A percentile compares a stretch with the other conserved stretches of the same genome.
phyloP scores from a whole-genome alignment of 2,888 invertebrate species.

The Agonopterix subpropinquella region DNA sequence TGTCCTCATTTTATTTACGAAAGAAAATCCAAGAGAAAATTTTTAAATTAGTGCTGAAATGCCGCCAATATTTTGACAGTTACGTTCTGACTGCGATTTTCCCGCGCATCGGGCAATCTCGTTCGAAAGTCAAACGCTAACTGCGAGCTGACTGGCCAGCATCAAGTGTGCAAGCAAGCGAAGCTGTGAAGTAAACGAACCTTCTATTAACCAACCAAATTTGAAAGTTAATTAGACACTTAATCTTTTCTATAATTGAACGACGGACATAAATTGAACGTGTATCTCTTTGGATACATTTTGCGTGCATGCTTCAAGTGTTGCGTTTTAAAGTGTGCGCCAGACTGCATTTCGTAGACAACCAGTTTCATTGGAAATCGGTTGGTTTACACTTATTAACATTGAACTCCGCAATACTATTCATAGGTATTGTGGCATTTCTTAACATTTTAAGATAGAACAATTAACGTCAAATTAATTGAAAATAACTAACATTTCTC shows the following conservation, averaged over 20 bases:
- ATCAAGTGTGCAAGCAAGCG: conserved; percentile 44
- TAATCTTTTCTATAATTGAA: conserved; percentile 14
- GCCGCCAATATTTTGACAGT: conserved; percentile 20
- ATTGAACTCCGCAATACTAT: conserved; percentile 12
- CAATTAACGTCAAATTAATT: too few species aligned
- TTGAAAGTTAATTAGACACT: conserved; percentile 35
- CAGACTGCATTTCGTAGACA: conserved; percentile 11
- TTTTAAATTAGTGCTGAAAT: conserved; percentile 8
- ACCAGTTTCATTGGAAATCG: conserved; percentile 20
- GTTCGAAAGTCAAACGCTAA: conserved; percentile 68
- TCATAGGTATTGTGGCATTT: conserved; percentile 1
- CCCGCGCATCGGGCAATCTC: conserved; percentile 40
- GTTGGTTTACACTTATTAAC: conserved; percentile 8
- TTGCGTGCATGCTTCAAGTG: not conserved
- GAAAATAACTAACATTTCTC: too few species aligned
- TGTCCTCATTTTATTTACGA: conserved; percentile 18
- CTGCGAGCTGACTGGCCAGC: conserved; percentile 48
- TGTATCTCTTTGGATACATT: conserved; percentile 14
- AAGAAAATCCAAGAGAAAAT: conserved; percentile 6
- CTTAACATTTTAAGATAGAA: too few species aligned
- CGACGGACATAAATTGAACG: conserved; percentile 20
- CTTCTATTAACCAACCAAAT: conserved; percentile 33
- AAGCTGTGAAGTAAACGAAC: conserved; percentile 26
- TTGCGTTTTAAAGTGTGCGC: conserved; percentile 6
- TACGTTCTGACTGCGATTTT: conserved; percentile 15